phyloP scores from a whole-genome alignment of 2,797 vertebrate species.

The Labroides dimidiatus region DNA sequence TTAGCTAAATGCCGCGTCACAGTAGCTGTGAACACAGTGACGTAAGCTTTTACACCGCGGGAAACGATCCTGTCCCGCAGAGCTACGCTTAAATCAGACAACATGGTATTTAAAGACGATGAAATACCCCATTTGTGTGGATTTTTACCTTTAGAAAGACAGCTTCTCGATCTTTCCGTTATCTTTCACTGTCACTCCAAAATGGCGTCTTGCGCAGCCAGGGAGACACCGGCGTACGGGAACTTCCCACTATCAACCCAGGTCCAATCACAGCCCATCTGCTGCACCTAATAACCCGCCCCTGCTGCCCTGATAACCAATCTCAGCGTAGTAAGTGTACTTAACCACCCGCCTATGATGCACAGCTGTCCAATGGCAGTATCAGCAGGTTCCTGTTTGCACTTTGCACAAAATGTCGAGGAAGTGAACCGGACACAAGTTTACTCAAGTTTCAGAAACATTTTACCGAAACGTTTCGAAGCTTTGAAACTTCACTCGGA shows the following conservation, averaged over 20 bases:
- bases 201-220: conserved; percentile 87
- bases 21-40: conserved; percentile 62
- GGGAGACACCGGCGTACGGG: conserved; percentile 76
- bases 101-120: fast-evolving
- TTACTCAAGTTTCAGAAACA: conserved; percentile 59
- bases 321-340: background rate
- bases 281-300: conserved; percentile 45
- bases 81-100: fast-evolving
- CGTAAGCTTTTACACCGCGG: conserved; percentile 28
- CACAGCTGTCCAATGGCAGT: conserved; percentile 28
- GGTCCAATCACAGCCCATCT: conserved; percentile 65
- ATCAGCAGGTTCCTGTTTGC: background rate
- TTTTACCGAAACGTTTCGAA: no score
- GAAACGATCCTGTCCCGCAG: background rate
- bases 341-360: background rate
- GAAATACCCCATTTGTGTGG: background rate
- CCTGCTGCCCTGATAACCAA: background rate
- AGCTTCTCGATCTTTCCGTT: conserved; percentile 81
- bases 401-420: conserved; percentile 78
- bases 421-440: conserved; percentile 68
- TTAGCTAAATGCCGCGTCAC: conserved; percentile 81
- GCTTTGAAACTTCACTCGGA: no score
- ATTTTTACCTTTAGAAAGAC: conserved; percentile 77
- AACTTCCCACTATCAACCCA: conserved; percentile 66
- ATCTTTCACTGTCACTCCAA: conserved; percentile 84